A percentile compares a stretch with the other conserved stretches of the same genome.
Conservation (phyloP, 2,113 vertebrate genomes). For the Brachyistius frenatus region DNA sequence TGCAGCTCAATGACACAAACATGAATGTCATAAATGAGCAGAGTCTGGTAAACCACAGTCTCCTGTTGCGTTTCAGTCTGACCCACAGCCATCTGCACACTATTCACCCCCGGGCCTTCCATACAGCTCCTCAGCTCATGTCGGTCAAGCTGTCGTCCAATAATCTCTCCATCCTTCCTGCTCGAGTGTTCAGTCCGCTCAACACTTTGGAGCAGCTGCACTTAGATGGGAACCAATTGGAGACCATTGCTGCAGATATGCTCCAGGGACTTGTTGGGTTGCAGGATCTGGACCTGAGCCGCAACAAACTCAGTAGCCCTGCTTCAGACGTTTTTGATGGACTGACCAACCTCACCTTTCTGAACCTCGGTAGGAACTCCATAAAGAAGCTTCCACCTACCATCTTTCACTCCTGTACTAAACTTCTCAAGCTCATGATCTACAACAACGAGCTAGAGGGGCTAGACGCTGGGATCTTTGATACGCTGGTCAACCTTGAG, state of each 20-base stretch:
- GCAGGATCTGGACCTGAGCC: slow-evolving; percentile 82
- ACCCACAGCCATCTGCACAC: slow-evolving; percentile 80
- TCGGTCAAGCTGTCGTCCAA: slow-evolving; percentile 86
- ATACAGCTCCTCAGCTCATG: slow-evolving; percentile 79
- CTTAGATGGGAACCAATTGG: slow-evolving; percentile 84
- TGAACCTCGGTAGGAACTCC: slow-evolving; percentile 88
- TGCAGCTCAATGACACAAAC: slow-evolving; percentile 71
- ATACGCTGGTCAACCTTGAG: slow-evolving; percentile 80
- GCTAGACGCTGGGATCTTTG: slow-evolving; percentile 82
- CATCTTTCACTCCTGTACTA: slow-evolving; percentile 82
- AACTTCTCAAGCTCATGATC: slow-evolving; percentile 82
- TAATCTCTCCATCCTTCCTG: slow-evolving; percentile 80
- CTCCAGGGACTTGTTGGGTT: slow-evolving; percentile 82
- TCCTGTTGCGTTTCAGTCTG: slow-evolving; percentile 84
- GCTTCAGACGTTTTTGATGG: slow-evolving; percentile 75
- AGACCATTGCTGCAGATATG: slow-evolving; percentile 66
- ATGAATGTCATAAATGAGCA: slow-evolving; percentile 71
- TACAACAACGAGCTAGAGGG: slow-evolving; percentile 83
- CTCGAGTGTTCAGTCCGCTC: slow-evolving; percentile 80
- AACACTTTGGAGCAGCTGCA: slow-evolving; percentile 83
- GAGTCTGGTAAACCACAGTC: slow-evolving; percentile 79
- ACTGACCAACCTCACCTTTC: slow-evolving; percentile 78
- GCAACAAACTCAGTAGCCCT: slow-evolving; percentile 80
- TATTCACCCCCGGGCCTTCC: slow-evolving; percentile 86
- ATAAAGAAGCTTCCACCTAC: slow-evolving; percentile 82